Percentiles rank a stretch among this genome's conserved stretches.
phyloP scores from a whole-genome alignment of 2,888 invertebrate genomes.

The Dasysyrphus tricinctus region DNA sequence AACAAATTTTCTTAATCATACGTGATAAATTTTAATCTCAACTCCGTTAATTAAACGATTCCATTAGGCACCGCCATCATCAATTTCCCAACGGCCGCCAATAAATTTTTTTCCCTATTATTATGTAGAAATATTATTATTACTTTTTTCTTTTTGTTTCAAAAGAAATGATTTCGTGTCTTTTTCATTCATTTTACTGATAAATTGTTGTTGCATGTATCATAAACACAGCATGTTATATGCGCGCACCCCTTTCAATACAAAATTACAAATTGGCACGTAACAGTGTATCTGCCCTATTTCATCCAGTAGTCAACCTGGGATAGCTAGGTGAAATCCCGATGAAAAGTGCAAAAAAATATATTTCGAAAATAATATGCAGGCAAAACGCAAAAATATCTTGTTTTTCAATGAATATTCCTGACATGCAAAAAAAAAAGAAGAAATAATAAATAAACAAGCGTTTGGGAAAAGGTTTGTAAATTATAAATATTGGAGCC shows the following conservation, averaged over 20 bases:
- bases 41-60: constrained; percentile 52
- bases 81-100: constrained; percentile 30
- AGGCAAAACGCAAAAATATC: neutral
- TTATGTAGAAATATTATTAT: neutral
- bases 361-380: constrained; percentile 23
- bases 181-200: constrained; percentile 27
- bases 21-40: constrained; percentile 60
- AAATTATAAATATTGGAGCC: constrained; percentile 57
- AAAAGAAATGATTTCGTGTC: constrained; percentile 45
- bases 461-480: constrained; percentile 53
- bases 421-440: neutral
- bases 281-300: constrained; percentile 54
- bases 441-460: constrained; percentile 54
- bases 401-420: neutral
- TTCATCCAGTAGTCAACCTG: constrained; percentile 44
- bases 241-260: constrained; percentile 55
- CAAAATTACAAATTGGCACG: constrained; percentile 68
- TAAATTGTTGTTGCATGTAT: constrained; percentile 46
- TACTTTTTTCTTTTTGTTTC: constrained; percentile 36
- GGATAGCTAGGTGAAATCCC: constrained; percentile 30
- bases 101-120: constrained; percentile 35
- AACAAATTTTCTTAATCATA: constrained; percentile 35
- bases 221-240: constrained; percentile 2
- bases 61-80: constrained; percentile 37
- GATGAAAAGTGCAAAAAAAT: constrained; percentile 36